Evolutionary conservation across 2,888 invertebrate species (phyloP).

Genomic region (Catocala sponsa): DNA sequence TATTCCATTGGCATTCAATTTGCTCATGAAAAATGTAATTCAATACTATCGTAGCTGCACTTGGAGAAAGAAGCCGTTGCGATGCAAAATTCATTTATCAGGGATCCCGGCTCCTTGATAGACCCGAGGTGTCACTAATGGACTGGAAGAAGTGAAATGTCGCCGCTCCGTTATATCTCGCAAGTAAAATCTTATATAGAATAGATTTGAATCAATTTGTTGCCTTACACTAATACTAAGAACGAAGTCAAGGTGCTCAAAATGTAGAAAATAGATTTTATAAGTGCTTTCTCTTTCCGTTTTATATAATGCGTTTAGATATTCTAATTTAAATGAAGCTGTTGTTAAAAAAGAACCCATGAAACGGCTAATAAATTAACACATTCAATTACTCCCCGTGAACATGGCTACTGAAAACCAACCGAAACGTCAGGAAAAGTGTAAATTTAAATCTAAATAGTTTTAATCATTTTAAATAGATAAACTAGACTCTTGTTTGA

Average conservation of each 20-base stretch:
- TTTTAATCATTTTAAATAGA: no score
- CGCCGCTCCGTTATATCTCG: slow-evolving; percentile 29
- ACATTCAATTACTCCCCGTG: no score
- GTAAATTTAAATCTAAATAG: no score
- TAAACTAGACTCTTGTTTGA: no score
- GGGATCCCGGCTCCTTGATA: slow-evolving; percentile 54
- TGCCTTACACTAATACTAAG: background rate
- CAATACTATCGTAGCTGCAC: slow-evolving; percentile 53
- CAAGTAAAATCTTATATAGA: slow-evolving; percentile 33
- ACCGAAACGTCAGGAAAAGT: no score
- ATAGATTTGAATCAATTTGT: slow-evolving; percentile 27
- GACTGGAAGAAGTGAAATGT: slow-evolving; percentile 51
- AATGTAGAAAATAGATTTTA: no score
- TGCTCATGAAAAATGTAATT: slow-evolving; percentile 59
- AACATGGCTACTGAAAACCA: no score
- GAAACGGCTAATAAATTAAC: no score
- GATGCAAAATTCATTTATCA: slow-evolving; percentile 70
- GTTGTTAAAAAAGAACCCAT: no score
- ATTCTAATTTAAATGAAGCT: no score
- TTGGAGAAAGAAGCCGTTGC: slow-evolving; percentile 39
- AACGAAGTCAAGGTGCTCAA: background rate
- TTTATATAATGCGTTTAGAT: no score
- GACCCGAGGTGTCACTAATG: slow-evolving; percentile 63
- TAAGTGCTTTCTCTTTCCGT: no score
- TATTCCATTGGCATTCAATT: slow-evolving; percentile 51